phyloP scores from a whole-genome alignment of 2,888 invertebrate genomes.

The Epistrophella euchroma region DNA sequence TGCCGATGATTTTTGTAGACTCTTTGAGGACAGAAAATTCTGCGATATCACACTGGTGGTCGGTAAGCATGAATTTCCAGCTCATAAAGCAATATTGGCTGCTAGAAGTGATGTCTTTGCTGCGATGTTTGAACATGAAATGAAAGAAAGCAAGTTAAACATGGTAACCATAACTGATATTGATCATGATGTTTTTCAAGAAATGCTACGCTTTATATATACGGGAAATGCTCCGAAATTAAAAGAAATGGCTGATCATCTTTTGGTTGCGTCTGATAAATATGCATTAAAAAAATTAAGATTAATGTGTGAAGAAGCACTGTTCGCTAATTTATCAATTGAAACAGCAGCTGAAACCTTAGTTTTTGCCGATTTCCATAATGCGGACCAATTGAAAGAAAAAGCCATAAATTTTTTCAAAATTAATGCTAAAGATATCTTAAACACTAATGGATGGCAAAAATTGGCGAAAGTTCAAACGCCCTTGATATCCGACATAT shows the following conservation, averaged over 20 bases:
- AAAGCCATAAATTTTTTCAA: slow-evolving; percentile 99
- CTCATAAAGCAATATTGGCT: background rate
- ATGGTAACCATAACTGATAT: background rate
- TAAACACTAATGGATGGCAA: slow-evolving; percentile 99
- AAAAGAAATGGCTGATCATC: background rate
- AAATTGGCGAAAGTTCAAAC: slow-evolving; percentile 97
- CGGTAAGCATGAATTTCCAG: background rate
- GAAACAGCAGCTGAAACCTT: slow-evolving; percentile 99
- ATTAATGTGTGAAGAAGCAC: slow-evolving; percentile 98
- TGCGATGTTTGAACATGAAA: background rate
- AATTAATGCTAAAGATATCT: slow-evolving; percentile 99
- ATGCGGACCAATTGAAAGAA: slow-evolving; percentile 98
- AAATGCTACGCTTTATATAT: background rate
- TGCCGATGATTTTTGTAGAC: background rate
- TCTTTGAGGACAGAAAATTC: background rate
- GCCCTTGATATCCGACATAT: slow-evolving; percentile 99
- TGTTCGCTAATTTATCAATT: slow-evolving; percentile 96
- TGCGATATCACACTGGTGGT: background rate
- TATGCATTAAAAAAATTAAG: slow-evolving; percentile 99
- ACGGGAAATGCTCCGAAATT: background rate
- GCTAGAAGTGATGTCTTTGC: background rate
- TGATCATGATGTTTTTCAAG: background rate
- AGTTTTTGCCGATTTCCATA: slow-evolving; percentile 98
- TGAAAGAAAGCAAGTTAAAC: background rate
- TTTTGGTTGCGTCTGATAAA: slow-evolving; percentile 78